phyloP scores from a whole-genome alignment of 2,888 invertebrate genomes.

The Petrolisthes cinctipes region DNA sequence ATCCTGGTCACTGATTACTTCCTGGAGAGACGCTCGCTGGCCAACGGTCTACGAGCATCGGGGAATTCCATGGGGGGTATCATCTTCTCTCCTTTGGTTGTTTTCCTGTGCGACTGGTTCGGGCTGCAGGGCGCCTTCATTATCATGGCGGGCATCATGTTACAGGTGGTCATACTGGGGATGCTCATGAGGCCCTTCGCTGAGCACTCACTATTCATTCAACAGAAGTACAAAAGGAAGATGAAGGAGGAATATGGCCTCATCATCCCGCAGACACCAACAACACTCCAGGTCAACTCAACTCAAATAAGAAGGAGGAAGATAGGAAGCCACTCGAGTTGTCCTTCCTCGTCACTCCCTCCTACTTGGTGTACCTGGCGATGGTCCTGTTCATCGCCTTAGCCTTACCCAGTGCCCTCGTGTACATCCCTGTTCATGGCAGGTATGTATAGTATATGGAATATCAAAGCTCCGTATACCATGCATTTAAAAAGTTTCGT shows the following conservation, averaged over 20 bases:
- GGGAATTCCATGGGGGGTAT: conserved; percentile 62
- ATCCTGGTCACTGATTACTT: conserved; percentile 45
- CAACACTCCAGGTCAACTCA: too few relatives aligned
- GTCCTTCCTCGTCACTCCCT: conserved; percentile 36
- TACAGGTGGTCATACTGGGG: conserved; percentile 44
- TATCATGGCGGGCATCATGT: conserved; percentile 47
- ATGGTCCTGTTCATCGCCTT: conserved; percentile 23
- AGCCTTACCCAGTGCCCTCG: conserved; percentile 29
- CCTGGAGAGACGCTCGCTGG: conserved; percentile 35
- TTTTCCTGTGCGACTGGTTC: conserved; percentile 36
- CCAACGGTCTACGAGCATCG: conserved; percentile 55
- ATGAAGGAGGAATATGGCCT: not conserved
- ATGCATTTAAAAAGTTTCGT: too few relatives aligned
- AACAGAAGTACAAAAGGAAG: not conserved
- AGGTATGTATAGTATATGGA: not conserved
- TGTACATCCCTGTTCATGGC: conserved; percentile 40
- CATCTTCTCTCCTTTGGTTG: conserved; percentile 46
- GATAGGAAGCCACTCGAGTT: conserved; percentile 42
- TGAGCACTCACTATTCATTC: conserved; percentile 39
- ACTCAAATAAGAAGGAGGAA: not conserved
- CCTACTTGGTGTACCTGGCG: conserved; percentile 40
- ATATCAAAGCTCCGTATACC: too few relatives aligned
- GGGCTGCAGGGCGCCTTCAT: conserved; percentile 43
- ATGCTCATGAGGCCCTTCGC: conserved; percentile 51
- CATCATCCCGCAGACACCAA: not conserved